Conservation (phyloP, 2,797 vertebrate genomes). For the Fistularia tabacaria region DNA sequence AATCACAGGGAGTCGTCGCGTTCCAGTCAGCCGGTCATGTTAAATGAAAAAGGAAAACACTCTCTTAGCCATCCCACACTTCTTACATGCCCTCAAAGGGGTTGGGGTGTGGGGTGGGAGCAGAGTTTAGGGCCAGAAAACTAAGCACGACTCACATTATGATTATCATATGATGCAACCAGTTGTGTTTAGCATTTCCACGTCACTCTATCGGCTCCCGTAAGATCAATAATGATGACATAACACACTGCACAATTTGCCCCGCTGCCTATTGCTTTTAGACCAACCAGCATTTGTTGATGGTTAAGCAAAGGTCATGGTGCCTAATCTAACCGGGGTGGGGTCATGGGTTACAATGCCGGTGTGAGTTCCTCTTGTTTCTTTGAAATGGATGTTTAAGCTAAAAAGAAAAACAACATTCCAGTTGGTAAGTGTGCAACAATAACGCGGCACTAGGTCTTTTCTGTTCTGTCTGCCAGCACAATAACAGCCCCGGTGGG, state of each 20-base stretch:
- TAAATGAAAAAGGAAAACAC: too few species aligned
- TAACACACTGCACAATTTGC: slow-evolving; percentile 27
- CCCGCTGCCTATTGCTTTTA: slow-evolving; percentile 18
- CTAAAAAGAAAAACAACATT: slow-evolving; percentile 8
- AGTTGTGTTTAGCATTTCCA: not conserved
- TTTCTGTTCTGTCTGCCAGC: not conserved
- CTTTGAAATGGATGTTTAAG: slow-evolving; percentile 8
- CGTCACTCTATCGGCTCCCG: slow-evolving; percentile 9
- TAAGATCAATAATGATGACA: slow-evolving; percentile 25
- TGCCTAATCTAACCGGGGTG: slow-evolving; percentile 20
- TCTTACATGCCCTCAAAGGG: too few species aligned
- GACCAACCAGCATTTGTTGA: slow-evolving; percentile 16
- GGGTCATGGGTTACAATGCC: slow-evolving; percentile 28
- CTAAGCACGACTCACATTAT: too few species aligned
- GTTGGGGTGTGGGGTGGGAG: too few species aligned
- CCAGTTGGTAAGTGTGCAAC: not conserved
- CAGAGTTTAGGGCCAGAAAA: too few species aligned
- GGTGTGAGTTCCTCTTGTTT: slow-evolving; percentile 11
- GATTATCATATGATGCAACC: too few species aligned
- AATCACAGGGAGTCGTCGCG: too few species aligned
- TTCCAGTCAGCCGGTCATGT: too few species aligned
- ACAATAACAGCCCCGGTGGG: not conserved
- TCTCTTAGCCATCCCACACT: too few species aligned
- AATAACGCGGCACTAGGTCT: not conserved
- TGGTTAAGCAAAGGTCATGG: slow-evolving; percentile 23